Conservation (phyloP, 2,797 vertebrate species). For the Molossus alvarezi region DNA sequence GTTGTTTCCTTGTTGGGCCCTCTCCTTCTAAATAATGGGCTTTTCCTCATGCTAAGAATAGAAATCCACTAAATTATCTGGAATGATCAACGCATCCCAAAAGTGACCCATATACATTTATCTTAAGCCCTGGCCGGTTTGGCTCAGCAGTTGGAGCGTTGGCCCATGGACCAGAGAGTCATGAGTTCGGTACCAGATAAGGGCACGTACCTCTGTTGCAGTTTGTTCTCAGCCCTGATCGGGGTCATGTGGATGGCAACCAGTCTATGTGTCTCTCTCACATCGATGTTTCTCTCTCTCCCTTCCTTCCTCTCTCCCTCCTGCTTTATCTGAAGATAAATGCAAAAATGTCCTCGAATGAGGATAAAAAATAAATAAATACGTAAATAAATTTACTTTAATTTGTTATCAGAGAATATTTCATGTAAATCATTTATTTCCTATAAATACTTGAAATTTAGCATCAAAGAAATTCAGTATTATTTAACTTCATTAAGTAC, state of each 20-base stretch:
- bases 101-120: background rate
- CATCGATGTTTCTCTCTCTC: too few relatives aligned
- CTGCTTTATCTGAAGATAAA: too few relatives aligned
- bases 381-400: background rate
- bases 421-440: background rate
- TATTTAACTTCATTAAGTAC: background rate
- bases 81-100: background rate
- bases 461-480: background rate
- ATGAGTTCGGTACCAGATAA: too few relatives aligned
- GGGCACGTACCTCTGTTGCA: too few relatives aligned
- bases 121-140: background rate
- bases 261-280: too few relatives aligned
- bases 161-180: too few relatives aligned
- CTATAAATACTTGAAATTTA: conserved; percentile 13
- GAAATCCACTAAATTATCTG: background rate
- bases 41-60: background rate
- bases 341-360: too few relatives aligned
- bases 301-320: too few relatives aligned
- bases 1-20: background rate
- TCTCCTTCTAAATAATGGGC: background rate
- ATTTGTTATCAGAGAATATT: conserved; percentile 40
- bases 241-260: too few relatives aligned
- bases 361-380: too few relatives aligned
- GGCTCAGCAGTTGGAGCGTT: too few relatives aligned
- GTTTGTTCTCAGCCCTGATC: too few relatives aligned